Evolutionary conservation across 1,140 invertebrate genomes (phyloP), one percentile per base, ranked within the genome.

Genomic region (Drosophila tani): DNA sequence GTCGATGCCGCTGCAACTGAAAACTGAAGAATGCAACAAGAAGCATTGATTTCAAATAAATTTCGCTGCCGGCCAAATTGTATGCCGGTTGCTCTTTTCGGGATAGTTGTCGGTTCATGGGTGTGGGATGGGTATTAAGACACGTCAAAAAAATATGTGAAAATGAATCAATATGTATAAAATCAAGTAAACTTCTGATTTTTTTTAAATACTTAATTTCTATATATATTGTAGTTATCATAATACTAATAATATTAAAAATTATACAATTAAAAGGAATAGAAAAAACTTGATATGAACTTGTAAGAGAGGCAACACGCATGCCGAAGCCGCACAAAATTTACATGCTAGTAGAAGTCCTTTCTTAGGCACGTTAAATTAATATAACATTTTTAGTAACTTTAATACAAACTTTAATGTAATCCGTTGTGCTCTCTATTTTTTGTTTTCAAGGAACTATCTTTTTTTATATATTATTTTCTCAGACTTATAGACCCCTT

Each of bases 11-110:
- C 58, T 70, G 83, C 83, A 80, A 77, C 83, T 82, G 79, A 90
- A 90, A 80, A 77, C 83, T 82, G 75, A 90, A 90, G 85, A 90
- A 90, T 90, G 85, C 81, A 90, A 87, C 84, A 87, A 87, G 84
- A 87, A 90, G 85, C 85, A 90, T 90, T 90, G 85, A 90, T 90
- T 90, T 90, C 86, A 90, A 90, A 90, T 90, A 90, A 90, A 90
- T 90, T 90, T 90, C 79, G 85, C 85, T 90, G 85, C 75, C 85
- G 85, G 85, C 85, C 85, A 90, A 90, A 90, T 90, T 90, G 85
- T 90, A 85, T 90, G 85, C 79, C 81, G 84, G 84, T 69, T 87
- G 84, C 84, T 73, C 69, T 77, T 77, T 77, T 77, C 69, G 63
- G 75, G 41, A 62, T 77, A 76, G 71, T 76, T 76, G 74, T 76